Evolutionary conservation across 2,113 vertebrate species (phyloP).

Genomic region (Podiceps cristatus): DNA sequence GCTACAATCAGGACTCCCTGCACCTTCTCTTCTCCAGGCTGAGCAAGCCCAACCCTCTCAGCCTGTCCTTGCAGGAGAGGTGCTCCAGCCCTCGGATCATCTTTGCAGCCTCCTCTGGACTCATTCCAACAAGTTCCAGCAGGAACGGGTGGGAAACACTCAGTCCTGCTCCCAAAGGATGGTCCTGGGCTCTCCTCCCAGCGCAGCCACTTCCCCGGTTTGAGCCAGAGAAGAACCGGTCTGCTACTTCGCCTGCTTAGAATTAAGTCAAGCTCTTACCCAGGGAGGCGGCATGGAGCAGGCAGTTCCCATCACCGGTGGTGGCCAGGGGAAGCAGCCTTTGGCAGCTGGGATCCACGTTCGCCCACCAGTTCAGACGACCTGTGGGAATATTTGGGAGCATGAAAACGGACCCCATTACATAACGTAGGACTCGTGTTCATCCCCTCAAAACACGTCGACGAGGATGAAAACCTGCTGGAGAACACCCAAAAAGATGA

Average conservation of each 20-base stretch:
- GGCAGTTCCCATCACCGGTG: slow-evolving; percentile 94
- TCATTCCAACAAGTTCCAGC: too few species aligned
- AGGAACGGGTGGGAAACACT: fast-evolving
- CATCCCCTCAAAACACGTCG: fast-evolving
- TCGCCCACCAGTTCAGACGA: slow-evolving; percentile 96
- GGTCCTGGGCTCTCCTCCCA: fast-evolving
- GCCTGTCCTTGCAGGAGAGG: too few species aligned
- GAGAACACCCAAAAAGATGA: fast-evolving
- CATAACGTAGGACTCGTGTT: fast-evolving
- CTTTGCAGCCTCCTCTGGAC: too few species aligned
- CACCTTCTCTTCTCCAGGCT: too few species aligned
- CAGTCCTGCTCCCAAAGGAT: neutral
- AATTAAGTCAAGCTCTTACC: slow-evolving; percentile 72
- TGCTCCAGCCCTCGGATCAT: too few species aligned
- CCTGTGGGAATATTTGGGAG: slow-evolving; percentile 70
- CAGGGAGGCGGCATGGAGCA: slow-evolving; percentile 94
- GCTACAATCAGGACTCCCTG: too few species aligned
- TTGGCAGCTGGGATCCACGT: slow-evolving; percentile 90
- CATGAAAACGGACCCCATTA: fast-evolving
- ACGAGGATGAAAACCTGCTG: fast-evolving
- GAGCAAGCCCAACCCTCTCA: too few species aligned
- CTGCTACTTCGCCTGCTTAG: fast-evolving
- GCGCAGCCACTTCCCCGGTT: too few species aligned
- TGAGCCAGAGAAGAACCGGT: fast-evolving
- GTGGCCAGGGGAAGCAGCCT: slow-evolving; percentile 92